These are phyloP conservation scores for Formica aserva DNA, from an alignment of 2,888 invertebrate species.

Conservation along the genomic window DNA sequence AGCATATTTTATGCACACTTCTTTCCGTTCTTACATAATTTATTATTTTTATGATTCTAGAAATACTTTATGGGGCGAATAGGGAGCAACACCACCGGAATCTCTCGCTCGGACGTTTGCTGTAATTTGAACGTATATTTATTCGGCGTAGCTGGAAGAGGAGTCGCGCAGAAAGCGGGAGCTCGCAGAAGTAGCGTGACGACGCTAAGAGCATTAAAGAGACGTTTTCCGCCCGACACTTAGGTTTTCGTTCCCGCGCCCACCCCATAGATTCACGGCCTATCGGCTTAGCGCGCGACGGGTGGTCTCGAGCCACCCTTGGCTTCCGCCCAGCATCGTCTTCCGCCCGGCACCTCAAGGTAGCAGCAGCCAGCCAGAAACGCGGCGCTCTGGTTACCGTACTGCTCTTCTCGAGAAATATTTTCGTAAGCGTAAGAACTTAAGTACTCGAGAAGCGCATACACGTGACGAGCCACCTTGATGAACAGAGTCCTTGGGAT, in stretches of 20 bases:
- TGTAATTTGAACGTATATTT: conserved; percentile 83
- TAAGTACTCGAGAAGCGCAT: conserved; percentile 66
- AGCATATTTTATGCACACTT: background rate
- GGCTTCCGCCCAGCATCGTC: conserved; percentile 64
- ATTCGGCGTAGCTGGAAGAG: conserved; percentile 79
- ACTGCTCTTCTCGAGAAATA: conserved; percentile 74
- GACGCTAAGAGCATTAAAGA: conserved; percentile 85
- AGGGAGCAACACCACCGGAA: background rate
- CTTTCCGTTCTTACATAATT: background rate
- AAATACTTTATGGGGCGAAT: background rate
- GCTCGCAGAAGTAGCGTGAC: conserved; percentile 76
- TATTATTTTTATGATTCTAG: background rate
- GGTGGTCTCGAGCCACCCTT: conserved; percentile 78
- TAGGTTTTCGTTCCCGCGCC: conserved; percentile 80
- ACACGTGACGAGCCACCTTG: conserved; percentile 57
- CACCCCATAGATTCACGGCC: conserved; percentile 83
- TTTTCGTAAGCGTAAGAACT: conserved; percentile 80
- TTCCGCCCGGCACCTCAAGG: conserved; percentile 52
- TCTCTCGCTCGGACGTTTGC: conserved; percentile 32
- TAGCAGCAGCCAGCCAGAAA: conserved; percentile 36
- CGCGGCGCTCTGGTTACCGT: conserved; percentile 50
- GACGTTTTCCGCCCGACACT: conserved; percentile 84
- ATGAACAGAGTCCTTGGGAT: conserved; percentile 1
- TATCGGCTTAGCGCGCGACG: conserved; percentile 84
- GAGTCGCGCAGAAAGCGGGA: conserved; percentile 61